These are phyloP conservation scores for Saccostrea glomerata DNA, from an alignment of 1,140 invertebrate genomes.

Conservation along the genomic window DNA sequence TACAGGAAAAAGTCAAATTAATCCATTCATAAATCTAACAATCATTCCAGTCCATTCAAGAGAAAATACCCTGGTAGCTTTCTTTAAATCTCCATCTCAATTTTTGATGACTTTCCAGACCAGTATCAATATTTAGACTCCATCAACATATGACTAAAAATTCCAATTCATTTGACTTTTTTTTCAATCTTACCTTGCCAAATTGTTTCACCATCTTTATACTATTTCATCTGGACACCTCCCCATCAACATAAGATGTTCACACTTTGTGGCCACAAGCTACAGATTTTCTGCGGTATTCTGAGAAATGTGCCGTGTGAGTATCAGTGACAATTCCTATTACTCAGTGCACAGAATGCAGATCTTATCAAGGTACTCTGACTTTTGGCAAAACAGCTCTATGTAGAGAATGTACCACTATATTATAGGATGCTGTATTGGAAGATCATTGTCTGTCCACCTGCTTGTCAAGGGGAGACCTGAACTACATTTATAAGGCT, in stretches of 20 bases:
- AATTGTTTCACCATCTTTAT: background rate
- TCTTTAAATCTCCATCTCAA: background rate
- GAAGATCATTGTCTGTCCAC: background rate
- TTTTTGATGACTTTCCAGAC: background rate
- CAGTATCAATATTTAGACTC: background rate
- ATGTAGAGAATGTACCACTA: background rate
- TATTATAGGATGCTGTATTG: background rate
- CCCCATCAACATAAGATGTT: background rate
- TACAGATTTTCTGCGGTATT: background rate
- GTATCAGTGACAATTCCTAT: constrained; percentile 10
- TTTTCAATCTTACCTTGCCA: background rate
- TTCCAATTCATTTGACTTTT: background rate
- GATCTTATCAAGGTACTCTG: background rate
- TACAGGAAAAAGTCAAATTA: background rate
- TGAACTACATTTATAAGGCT: background rate
- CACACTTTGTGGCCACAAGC: background rate
- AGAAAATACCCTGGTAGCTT: background rate
- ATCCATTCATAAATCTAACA: background rate
- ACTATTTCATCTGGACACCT: background rate
- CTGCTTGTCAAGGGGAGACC: background rate
- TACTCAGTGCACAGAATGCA: constrained; percentile 5
- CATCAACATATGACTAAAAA: background rate
- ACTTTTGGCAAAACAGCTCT: background rate
- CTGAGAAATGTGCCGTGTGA: background rate
- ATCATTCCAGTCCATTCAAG: background rate